A percentile compares a stretch with the other conserved stretches of the same genome.
Evolutionary conservation across 1,140 invertebrate genomes (phyloP).

Genomic region (Neodiprion fabricii): DNA sequence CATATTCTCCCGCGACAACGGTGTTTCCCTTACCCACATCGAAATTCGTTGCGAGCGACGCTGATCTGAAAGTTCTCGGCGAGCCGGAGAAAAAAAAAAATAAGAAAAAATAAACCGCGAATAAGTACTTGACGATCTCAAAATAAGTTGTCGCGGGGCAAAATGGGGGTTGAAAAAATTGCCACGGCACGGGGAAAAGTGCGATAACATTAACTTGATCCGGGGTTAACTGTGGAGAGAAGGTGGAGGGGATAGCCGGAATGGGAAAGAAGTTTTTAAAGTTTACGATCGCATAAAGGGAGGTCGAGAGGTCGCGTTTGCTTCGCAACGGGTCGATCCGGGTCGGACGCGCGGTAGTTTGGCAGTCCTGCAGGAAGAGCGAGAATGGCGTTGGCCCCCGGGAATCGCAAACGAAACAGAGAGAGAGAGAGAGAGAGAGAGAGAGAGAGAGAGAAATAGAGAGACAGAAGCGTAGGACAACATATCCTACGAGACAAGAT

Average conservation of each 20-base stretch:
- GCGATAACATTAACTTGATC: conserved; percentile 2
- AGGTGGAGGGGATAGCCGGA: neutral
- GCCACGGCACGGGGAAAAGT: neutral
- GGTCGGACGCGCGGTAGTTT: neutral
- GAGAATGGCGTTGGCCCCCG: neutral
- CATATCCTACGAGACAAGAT: too few relatives aligned
- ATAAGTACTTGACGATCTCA: too few relatives aligned
- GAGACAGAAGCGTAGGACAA: too few relatives aligned
- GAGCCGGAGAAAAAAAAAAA: neutral
- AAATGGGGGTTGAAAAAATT: too few relatives aligned
- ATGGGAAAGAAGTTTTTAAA: conserved; percentile 3
- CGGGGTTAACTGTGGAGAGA: neutral
- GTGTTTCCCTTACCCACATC: too few relatives aligned
- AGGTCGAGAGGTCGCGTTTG: conserved; percentile 6
- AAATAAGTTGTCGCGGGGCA: too few relatives aligned
- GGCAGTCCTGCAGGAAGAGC: neutral
- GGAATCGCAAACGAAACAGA: neutral
- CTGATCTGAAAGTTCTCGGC: neutral
- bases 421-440: too few relatives aligned
- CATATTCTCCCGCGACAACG: too few relatives aligned
- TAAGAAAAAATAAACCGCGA: neutral
- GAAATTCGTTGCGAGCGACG: too few relatives aligned
- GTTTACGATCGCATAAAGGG: conserved; percentile 7
- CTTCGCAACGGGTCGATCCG: conserved; percentile 1
- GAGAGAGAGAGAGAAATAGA: too few relatives aligned